Evolutionary conservation across 2,888 invertebrate genomes (phyloP).

Genomic region (Biston betularia): DNA sequence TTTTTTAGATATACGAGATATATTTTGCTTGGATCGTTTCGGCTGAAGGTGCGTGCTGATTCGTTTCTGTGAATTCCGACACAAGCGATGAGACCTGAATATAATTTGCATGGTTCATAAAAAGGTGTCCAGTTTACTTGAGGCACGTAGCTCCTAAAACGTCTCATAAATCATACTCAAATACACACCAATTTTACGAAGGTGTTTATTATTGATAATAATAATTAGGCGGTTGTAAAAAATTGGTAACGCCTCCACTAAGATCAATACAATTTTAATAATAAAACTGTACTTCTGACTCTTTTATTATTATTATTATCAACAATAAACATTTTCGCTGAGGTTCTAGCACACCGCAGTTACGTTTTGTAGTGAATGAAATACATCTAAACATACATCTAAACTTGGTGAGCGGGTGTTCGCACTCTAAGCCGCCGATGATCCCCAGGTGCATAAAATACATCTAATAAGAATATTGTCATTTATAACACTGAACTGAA

Average conservation of each 20-base stretch:
- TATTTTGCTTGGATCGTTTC: conserved; percentile 65
- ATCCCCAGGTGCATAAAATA: too few relatives aligned
- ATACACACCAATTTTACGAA: background rate
- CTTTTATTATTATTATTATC: background rate
- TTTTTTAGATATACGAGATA: conserved; percentile 63
- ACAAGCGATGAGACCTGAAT: conserved; percentile 61
- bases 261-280: too few relatives aligned
- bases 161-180: conserved; percentile 43
- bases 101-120: conserved; percentile 23
- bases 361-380: conserved; percentile 3
- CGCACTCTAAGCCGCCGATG: too few relatives aligned
- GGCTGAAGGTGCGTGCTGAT: conserved; percentile 53
- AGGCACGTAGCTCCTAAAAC: conserved; percentile 50
- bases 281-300: too few relatives aligned
- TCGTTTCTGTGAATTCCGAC: conserved; percentile 73
- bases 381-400: too few relatives aligned
- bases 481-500: too few relatives aligned
- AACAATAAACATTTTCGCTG: conserved; percentile 7
- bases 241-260: too few relatives aligned
- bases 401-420: too few relatives aligned
- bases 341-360: conserved; percentile 3
- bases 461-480: too few relatives aligned
- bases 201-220: conserved; percentile 19
- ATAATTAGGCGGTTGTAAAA: background rate
- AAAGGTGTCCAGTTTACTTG: conserved; percentile 45